Base-by-base conservation (phyloP, 1,140 invertebrate species). In the Brachionus koreanus region DNA sequence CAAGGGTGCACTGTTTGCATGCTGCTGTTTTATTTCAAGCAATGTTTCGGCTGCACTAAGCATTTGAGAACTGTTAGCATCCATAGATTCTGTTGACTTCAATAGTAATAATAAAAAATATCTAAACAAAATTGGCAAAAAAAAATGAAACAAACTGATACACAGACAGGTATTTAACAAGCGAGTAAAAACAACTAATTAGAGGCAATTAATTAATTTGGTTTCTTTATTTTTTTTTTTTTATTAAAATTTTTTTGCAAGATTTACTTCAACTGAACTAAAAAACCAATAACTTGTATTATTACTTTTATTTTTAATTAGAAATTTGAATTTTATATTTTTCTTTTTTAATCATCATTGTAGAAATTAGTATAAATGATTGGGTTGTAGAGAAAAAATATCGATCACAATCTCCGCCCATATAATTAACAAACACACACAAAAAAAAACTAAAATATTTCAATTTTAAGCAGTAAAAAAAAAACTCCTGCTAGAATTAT, bases 111-210 rank as follows among this genome's bases (percentile, higher is more conserved):
- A 65, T 29, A 25, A 25, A 29, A 25, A 65, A 65, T 29, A 29
- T 74, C 43, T 74, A 72, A 72, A 42, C 33, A 72, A 42, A 72
- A 6, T 39, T 39, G 37, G 10, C 19, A 35, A 72, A 72, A 74
- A 72, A 72, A 74, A 74, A 49, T 74, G n/a, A 25, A 74, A 74
- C 43, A 7, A 33, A 74, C 69, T 74, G 39, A 74, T 74, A 46
- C 39, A 74, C 16, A 74, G 69, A 74, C 69, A 74, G 69, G 69
- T 74, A 74, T 35, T 39, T 42, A 19, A 23, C 4, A 69, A 69
- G 29, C 16, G 65, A 69, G 25, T 39, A 72, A 19, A 9, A 72
- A 42, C 10, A 6, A 74, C 12, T 46, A 74, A 74, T 74, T 74
- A 74, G 42, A 74, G 69, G 46, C 69, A 74, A 74, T 43, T 46